Base-by-base conservation (phyloP, 2,888 invertebrate species). In the Myathropa florea region DNA sequence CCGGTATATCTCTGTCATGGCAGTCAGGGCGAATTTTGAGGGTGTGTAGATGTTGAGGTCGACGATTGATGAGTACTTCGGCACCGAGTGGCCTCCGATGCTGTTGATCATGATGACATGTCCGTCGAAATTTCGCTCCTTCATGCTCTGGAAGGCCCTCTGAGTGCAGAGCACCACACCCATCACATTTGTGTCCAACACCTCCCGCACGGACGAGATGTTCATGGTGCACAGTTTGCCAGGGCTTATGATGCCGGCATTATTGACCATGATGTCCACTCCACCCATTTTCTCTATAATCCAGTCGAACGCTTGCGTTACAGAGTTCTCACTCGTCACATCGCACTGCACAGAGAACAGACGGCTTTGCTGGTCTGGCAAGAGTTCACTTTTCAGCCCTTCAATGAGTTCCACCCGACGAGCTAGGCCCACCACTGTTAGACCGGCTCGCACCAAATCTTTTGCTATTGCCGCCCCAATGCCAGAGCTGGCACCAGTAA, bases 401-500 rank as follows among this genome's bases (percentile, higher is more conserved):
- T 90, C 88, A 46, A 91, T 36, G 0, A 84, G 88, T 0, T 93
- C 93, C 3, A 92, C 88, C 12, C 93, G 92, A 53, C 94, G 91
- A 0, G 94, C 94, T 87, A 94, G 90, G 0, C 93, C 94, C 3
- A 94, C 92, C 0, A 95, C 95, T 55, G 92, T 92, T 86, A 95
- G 88, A 0, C 94, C 95, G n/a, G 92, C 90, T 39, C 91, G 89
- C 0, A 93, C 92, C 9, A 94, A 90, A 55, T 92, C 90, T 21
- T 90, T 89, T 9, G 90, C 91, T n/a, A 93, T 91, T 2, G 92
- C 93, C 1, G 93, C 93, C 18, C 94, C 95, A 55, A 95, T 95
- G 3, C 95, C 95, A 0, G 93, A 92, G 90, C 95, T 95, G 12
- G 94, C 95, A 0, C 95, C 95, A 0, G 95, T 95, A 72, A 95